Conservation (phyloP, 1,140 invertebrate genomes). For the Plutomurus gul region DNA sequence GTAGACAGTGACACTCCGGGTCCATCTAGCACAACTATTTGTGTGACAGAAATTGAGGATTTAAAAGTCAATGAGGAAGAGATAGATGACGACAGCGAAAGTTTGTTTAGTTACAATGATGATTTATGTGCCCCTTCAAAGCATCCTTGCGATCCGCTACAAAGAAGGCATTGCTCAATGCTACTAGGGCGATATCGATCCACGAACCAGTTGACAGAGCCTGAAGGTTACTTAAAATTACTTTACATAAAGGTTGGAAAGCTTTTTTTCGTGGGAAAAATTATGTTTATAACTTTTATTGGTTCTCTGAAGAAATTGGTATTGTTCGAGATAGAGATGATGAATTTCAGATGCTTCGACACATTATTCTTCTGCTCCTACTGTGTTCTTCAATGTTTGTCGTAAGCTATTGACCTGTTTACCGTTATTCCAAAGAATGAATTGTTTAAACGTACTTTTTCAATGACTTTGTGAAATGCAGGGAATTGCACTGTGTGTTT, state of each 20-base stretch:
- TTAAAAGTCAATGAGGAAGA: slow-evolving; percentile 57
- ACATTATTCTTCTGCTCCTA: slow-evolving; percentile 81
- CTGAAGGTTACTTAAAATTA: no score
- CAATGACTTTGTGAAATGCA: slow-evolving; percentile 55
- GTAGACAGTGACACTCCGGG: not conserved
- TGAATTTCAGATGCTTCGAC: slow-evolving; percentile 74
- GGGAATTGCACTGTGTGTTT: slow-evolving; percentile 82
- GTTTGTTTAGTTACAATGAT: slow-evolving; percentile 56
- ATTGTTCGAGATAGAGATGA: slow-evolving; percentile 57
- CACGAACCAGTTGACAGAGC: slow-evolving; percentile 63
- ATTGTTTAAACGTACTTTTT: not conserved
- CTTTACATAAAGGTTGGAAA: no score
- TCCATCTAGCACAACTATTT: slow-evolving; percentile 51
- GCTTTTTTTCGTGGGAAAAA: no score
- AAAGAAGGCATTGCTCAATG: slow-evolving; percentile 62
- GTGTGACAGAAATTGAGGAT: slow-evolving; percentile 73
- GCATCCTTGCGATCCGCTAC: slow-evolving; percentile 54
- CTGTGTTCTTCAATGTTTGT: slow-evolving; percentile 85
- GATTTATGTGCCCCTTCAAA: slow-evolving; percentile 59
- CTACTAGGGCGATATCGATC: slow-evolving; percentile 63
- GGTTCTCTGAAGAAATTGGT: slow-evolving; percentile 60
- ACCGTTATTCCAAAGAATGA: not conserved
- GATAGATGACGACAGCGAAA: slow-evolving; percentile 45
- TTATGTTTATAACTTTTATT: no score
- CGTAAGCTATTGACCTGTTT: slow-evolving; percentile 62